Conservation (phyloP, 2,797 vertebrate species). For the Xenops minutus region DNA sequence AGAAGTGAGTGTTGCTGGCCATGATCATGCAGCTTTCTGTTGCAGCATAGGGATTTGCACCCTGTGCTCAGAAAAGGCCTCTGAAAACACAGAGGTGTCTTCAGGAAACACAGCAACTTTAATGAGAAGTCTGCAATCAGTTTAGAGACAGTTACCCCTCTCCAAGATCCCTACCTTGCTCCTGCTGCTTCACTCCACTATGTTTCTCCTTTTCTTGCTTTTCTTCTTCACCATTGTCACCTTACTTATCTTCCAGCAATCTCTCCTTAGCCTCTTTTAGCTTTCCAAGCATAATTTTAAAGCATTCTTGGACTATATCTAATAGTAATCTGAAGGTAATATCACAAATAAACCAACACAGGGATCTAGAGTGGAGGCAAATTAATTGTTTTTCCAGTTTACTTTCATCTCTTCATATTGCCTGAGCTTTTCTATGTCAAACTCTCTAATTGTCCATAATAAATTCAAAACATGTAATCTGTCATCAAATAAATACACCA, state of each 20-base stretch:
- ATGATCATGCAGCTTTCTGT: neutral
- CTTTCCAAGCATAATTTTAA: neutral
- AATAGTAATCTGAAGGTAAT: neutral
- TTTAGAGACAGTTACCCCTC: neutral
- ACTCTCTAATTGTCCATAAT: neutral
- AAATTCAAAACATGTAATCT: neutral
- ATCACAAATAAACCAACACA: neutral
- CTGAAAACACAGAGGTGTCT: neutral
- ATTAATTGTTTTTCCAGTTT: neutral
- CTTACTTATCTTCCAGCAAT: neutral
- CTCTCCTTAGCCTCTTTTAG: neutral
- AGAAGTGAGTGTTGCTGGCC: fast-evolving
- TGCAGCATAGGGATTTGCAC: neutral
- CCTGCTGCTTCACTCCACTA: neutral
- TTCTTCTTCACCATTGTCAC: neutral
- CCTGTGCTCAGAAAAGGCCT: neutral
- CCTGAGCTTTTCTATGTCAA: neutral
- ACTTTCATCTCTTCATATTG: neutral
- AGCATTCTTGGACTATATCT: neutral
- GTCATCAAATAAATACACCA: neutral
- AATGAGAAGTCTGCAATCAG: neutral
- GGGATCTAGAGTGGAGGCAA: neutral
- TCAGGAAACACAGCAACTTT: neutral
- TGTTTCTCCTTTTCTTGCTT: neutral
- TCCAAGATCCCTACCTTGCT: neutral